Conservation (phyloP, 2,888 invertebrate species). For the Mimachlamys varia region DNA sequence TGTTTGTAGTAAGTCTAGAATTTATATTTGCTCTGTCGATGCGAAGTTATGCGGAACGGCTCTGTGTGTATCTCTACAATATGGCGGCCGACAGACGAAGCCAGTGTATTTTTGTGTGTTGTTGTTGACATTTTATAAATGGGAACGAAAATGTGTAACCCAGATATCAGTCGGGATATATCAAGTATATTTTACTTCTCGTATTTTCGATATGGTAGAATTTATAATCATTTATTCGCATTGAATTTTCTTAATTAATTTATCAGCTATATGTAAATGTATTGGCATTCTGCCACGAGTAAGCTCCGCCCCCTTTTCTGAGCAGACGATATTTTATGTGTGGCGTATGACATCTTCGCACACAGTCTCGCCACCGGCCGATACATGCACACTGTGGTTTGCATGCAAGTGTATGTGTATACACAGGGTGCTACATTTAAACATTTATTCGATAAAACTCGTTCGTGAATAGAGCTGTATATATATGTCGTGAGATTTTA, state of each 20-base stretch:
- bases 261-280: constrained; percentile 55
- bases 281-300: constrained; percentile 49
- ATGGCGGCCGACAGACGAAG: constrained; percentile 47
- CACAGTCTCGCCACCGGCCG: constrained; percentile 27
- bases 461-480: neutral
- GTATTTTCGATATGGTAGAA: constrained; percentile 44
- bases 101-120: constrained; percentile 38
- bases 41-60: constrained; percentile 42
- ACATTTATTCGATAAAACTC: constrained; percentile 4
- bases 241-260: constrained; percentile 53
- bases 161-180: constrained; percentile 40
- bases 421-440: neutral
- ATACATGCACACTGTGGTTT: constrained; percentile 14
- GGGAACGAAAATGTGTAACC: neutral
- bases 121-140: constrained; percentile 32
- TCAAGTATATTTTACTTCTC: constrained; percentile 40
- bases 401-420: neutral
- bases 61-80: constrained; percentile 46
- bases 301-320: constrained; percentile 48
- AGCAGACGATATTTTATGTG: constrained; percentile 54
- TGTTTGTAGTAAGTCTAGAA: neutral
- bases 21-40: constrained; percentile 40
- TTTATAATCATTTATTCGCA: constrained; percentile 37
- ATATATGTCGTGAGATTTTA: neutral
- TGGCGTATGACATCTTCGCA: constrained; percentile 28